A percentile compares a stretch with the other conserved stretches of the same genome.
These are phyloP conservation scores for Heteronetta atricapilla DNA, from an alignment of 2,113 vertebrate species.

Conservation along the genomic window DNA sequence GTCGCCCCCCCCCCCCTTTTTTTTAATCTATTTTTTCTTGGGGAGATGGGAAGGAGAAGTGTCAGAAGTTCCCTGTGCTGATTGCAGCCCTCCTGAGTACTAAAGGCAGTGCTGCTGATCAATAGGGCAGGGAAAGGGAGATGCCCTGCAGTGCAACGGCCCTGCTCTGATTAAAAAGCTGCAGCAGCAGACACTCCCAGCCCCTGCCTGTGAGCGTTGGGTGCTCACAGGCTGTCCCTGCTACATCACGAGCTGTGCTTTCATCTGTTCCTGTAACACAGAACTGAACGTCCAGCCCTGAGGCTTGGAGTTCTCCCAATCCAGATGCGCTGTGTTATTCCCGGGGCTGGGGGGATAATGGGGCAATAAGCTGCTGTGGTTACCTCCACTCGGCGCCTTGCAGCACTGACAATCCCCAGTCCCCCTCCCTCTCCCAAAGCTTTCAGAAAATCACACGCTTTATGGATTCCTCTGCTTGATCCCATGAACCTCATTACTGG, in stretches of 20 bases:
- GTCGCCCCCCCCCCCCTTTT: not conserved
- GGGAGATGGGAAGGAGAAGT: not conserved
- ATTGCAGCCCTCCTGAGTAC: accelerated
- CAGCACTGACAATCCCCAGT: not conserved
- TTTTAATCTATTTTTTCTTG: not conserved
- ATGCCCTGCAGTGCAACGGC: not conserved
- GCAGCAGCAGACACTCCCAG: no score
- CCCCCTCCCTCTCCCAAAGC: not conserved
- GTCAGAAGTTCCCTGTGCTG: not conserved
- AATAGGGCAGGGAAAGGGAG: not conserved
- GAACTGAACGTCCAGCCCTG: not conserved
- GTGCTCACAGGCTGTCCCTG: not conserved
- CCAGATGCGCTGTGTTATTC: not conserved
- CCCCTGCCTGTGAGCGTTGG: not conserved
- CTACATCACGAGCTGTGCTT: not conserved
- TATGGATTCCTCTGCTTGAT: not conserved
- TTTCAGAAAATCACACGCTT: not conserved
- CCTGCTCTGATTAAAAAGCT: not conserved
- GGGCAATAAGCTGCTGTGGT: not conserved
- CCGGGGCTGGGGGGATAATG: no score
- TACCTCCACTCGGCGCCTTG: not conserved
- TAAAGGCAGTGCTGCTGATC: not conserved
- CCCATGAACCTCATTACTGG: not conserved
- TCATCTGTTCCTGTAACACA: not conserved
- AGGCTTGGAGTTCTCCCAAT: not conserved